Conservation (phyloP, 2,113 vertebrate genomes). For the Dermatemys mawii region DNA sequence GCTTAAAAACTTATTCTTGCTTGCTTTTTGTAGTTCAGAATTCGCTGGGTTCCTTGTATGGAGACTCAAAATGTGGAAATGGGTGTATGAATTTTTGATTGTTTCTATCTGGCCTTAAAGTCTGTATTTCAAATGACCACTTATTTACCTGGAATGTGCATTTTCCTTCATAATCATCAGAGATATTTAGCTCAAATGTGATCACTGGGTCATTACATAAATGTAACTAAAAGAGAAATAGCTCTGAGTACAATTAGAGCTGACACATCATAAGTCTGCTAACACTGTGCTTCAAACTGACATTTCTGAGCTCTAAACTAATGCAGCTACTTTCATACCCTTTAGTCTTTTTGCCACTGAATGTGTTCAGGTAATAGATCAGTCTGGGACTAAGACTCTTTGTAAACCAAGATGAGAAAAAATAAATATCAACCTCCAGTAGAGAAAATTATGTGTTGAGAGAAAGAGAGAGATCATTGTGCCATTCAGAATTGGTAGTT, state of each 20-base stretch:
- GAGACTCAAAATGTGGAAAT: neutral
- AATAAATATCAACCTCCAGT: conserved; percentile 34
- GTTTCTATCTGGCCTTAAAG: neutral
- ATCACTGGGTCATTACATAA: neutral
- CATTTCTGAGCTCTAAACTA: neutral
- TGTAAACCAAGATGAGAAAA: neutral
- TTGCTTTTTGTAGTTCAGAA: neutral
- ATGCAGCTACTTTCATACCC: neutral
- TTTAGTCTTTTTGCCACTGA: neutral
- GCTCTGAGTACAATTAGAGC: neutral
- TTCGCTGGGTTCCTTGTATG: neutral
- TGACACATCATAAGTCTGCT: neutral
- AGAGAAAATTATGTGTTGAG: neutral
- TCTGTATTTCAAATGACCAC: neutral
- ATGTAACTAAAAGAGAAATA: neutral
- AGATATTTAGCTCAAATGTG: neutral
- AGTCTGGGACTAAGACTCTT: neutral
- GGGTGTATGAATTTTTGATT: neutral
- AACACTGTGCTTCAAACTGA: neutral
- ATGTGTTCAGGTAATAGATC: neutral
- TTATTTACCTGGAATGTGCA: neutral
- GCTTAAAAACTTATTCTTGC: neutral
- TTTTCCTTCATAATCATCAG: neutral
- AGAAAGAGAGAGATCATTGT: neutral
- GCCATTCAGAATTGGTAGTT: neutral